Evolutionary conservation across 2,888 invertebrate species (phyloP).

Genomic region (Epiblema foenella): DNA sequence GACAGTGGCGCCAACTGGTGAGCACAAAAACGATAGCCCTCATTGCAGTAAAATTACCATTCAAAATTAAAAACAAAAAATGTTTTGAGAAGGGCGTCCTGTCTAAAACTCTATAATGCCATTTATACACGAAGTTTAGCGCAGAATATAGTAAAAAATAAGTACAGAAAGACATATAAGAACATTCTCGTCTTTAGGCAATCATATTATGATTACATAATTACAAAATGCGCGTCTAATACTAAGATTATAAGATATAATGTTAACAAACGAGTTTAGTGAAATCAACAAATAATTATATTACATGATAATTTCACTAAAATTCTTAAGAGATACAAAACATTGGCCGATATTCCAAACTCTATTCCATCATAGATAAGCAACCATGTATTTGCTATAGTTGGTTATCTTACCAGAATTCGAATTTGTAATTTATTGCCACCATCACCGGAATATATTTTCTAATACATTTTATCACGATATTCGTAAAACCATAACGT

Average conservation of each 20-base stretch:
- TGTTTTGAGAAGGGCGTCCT: neutral
- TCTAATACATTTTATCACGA: neutral
- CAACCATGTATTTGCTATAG: no score
- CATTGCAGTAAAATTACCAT: neutral
- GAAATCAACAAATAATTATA: constrained; percentile 54
- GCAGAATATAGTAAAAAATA: neutral
- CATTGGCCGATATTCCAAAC: constrained; percentile 8
- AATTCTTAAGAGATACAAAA: constrained; percentile 53
- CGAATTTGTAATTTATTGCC: constrained; percentile 16
- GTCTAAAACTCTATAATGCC: neutral
- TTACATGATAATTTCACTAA: constrained; percentile 56
- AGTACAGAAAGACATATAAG: constrained; percentile 24
- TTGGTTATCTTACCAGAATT: neutral
- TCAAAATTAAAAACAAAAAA: neutral
- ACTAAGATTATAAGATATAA: constrained; percentile 66
- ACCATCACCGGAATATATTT: constrained; percentile 4
- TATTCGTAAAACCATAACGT: neutral
- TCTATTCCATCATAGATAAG: neutral
- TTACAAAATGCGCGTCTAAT: constrained; percentile 78
- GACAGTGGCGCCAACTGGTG: no score
- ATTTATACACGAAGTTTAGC: neutral
- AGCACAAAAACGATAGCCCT: no score
- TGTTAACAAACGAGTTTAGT: constrained; percentile 61
- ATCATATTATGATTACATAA: constrained; percentile 53
- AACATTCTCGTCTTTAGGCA: constrained; percentile 41